Percentiles rank a stretch among this genome's conserved stretches.
Evolutionary conservation across 2,113 vertebrate species (phyloP).

Genomic region (Amblyornis subalaris): DNA sequence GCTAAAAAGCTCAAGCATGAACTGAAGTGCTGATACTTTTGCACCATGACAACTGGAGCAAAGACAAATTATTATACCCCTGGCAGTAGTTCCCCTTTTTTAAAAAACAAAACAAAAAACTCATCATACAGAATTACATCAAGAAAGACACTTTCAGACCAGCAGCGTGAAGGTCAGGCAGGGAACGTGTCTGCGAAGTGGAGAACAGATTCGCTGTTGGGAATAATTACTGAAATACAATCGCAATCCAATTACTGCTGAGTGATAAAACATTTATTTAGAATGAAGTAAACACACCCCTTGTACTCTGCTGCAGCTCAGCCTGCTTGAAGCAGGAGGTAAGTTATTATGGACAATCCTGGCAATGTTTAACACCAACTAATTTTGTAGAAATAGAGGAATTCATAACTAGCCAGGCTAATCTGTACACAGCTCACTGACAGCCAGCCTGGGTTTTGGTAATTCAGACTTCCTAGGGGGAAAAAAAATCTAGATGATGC

Average conservation of each 20-base stretch:
- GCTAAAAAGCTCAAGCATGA: conserved; percentile 20
- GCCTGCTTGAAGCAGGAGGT: not conserved
- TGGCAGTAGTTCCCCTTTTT: not conserved
- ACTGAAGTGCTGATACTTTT: conserved; percentile 2
- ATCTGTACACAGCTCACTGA: not conserved
- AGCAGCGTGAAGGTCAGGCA: conserved; percentile 10
- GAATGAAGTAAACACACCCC: not conserved
- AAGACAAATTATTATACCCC: conserved; percentile 30
- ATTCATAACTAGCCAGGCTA: not conserved
- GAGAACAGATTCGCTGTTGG: conserved; percentile 27
- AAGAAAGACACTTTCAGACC: conserved; percentile 27
- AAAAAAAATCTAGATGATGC: not conserved
- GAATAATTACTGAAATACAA: conserved; percentile 47
- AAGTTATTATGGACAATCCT: not conserved
- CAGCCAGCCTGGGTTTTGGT: not conserved
- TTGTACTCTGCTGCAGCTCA: not conserved
- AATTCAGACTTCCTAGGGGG: not conserved
- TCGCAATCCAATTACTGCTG: conserved; percentile 44
- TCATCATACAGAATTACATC: not conserved
- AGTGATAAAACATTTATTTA: conserved; percentile 47
- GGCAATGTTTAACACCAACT: not conserved
- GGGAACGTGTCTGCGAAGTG: not conserved
- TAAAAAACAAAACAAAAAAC: not conserved
- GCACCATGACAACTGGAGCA: not conserved
- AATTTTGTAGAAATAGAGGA: not conserved